Conservation (phyloP, 2,888 invertebrate species). For the Barypeithes pellucidus region DNA sequence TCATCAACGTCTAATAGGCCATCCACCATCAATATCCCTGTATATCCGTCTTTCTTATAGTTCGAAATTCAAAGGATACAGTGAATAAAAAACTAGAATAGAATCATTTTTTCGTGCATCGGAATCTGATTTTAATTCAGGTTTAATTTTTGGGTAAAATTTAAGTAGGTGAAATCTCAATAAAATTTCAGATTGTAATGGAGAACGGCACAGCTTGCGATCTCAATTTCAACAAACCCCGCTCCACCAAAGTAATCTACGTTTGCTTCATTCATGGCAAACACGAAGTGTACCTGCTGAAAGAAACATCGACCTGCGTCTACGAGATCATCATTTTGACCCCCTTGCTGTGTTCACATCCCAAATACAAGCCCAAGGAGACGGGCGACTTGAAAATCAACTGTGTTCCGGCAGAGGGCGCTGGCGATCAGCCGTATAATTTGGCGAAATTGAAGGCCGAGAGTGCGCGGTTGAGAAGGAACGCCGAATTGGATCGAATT, state of each 20-base stretch:
- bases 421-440: slow-evolving; percentile 80
- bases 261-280: slow-evolving; percentile 88
- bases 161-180: no score
- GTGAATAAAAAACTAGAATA: no score
- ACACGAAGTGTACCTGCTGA: slow-evolving; percentile 93
- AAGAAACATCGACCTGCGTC: slow-evolving; percentile 94
- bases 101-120: no score
- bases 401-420: slow-evolving; percentile 79
- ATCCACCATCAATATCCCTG: no score
- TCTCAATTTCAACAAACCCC: slow-evolving; percentile 84
- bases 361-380: slow-evolving; percentile 87
- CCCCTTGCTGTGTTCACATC: slow-evolving; percentile 90
- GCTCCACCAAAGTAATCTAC: slow-evolving; percentile 87
- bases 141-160: no score
- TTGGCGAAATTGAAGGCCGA: slow-evolving; percentile 82
- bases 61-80: no score
- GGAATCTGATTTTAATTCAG: no score
- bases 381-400: slow-evolving; percentile 84
- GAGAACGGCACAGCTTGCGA: slow-evolving; percentile 94
- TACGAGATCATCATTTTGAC: slow-evolving; percentile 95
- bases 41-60: no score
- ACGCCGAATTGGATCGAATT: slow-evolving; percentile 70
- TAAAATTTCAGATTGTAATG: slow-evolving; percentile 73
- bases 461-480: slow-evolving; percentile 79
- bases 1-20: no score